Percentiles rank a stretch among this genome's conserved stretches.
Evolutionary conservation across 2,113 vertebrate genomes (phyloP).

Genomic region (Amblyornis subalaris): DNA sequence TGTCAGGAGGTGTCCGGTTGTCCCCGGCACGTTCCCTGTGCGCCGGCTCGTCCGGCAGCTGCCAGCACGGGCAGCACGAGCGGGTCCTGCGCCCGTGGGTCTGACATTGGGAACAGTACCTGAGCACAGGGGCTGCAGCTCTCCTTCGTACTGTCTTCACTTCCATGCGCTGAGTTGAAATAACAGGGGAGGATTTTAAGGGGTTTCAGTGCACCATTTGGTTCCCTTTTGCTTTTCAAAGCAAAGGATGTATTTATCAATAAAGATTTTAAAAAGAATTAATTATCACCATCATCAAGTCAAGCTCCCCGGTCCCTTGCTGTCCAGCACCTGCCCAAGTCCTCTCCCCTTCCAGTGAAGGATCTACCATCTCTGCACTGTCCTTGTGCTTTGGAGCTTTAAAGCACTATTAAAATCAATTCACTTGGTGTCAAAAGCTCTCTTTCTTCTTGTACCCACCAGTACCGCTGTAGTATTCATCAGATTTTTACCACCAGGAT

Average conservation of each 20-base stretch:
- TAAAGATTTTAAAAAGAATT: slow-evolving; percentile 72
- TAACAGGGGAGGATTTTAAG: slow-evolving; percentile 22
- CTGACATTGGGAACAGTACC: background rate
- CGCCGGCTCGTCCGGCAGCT: background rate
- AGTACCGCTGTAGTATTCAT: slow-evolving; percentile 55
- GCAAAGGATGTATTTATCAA: slow-evolving; percentile 63
- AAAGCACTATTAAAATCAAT: slow-evolving; percentile 12
- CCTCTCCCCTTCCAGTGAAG: background rate
- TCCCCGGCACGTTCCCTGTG: background rate
- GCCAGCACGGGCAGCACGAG: background rate
- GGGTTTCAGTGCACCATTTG: background rate
- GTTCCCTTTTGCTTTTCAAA: slow-evolving; percentile 37
- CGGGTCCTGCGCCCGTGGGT: background rate
- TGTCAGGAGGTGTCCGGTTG: background rate
- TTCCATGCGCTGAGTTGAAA: background rate
- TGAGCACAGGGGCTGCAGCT: slow-evolving; percentile 42
- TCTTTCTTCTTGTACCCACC: slow-evolving; percentile 32
- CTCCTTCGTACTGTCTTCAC: background rate
- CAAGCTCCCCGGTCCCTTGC: slow-evolving; percentile 20
- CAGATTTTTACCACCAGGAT: slow-evolving; percentile 74
- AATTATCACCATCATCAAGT: slow-evolving; percentile 66
- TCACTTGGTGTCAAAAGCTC: slow-evolving; percentile 38
- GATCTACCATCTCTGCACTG: background rate
- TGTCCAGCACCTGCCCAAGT: background rate
- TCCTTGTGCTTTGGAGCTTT: background rate